Evolutionary conservation across 2,113 vertebrate genomes (phyloP), one percentile per base, ranked within the genome.

Genomic region (Genyomyrus donnyi): DNA sequence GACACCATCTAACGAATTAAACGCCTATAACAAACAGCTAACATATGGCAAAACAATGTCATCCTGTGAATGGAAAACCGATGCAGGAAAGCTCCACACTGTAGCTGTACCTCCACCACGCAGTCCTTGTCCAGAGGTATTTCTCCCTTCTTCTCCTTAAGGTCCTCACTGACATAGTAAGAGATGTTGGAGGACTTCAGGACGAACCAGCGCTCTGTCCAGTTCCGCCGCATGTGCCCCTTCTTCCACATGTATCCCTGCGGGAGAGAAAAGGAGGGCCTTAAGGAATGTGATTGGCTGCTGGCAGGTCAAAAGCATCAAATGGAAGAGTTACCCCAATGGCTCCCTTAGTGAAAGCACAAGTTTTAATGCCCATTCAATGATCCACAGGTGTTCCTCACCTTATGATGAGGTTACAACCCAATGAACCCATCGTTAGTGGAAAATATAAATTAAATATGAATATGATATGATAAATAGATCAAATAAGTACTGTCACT

Each of bases 211-310:
- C 96, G 96, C 92, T 96, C 96, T 0, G 95, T 96, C 96, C 96
- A 97, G 92, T 96, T 97, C 90, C 96, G 92, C 1, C 96, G 94
- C 50, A 96, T 90, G 8, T 96, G 95, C 0, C 96, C 96, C 89
- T 96, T 97, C 90, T 97, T 97, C 94, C 95, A 95, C 95, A 97
- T 96, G 91, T 96, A 96, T 83, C 96, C 96, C 96, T 97, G 91
- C 0, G 6, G 66, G 48, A 17, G 42, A 86, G 24, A 45, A 8
- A 88, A 6, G 42, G 19, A 49, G 6, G 89, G 24, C 6, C 66
- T 13, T 53, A 74, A 13, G 45, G 17, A 21, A 27, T 48, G 50
- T 89, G 85, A 70, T 49, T 42, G 53, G 85, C 45, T n/a, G 48
- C 53, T 42, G 83, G 45, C 21, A 46, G 83, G 42, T 15, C 42